Base-by-base conservation (phyloP, 1,140 invertebrate species). In the Cotesia vestalis region DNA sequence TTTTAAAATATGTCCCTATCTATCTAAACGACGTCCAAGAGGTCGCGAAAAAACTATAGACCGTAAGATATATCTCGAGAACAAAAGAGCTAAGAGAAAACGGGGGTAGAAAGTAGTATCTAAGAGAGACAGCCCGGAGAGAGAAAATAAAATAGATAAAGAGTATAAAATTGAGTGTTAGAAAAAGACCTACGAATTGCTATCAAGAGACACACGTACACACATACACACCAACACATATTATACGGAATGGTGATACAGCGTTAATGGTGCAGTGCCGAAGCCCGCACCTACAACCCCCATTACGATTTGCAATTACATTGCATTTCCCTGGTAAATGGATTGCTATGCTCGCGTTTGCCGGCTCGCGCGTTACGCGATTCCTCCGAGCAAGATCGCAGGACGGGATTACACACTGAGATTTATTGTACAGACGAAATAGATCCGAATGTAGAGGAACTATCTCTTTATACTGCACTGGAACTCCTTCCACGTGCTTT, bases 221-320 rank as follows among this genome's bases (percentile, higher is more conserved):
- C 11, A 46, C 40, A 11, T 9, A 46, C 40, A 6, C 11, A 46
- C 11, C 0, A 9, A 46, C 11, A 46, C 11, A 1, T 46, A 46
- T 27, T 46, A 46, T 46, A 46, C 62, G 60, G 71, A 69, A 72
- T 72, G 73, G 75, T 77, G 78, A 81, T 78, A 78, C 64, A 77
- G 75, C 77, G 78, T 79, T 83, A 83, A 84, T 83, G 80, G 80
- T 77, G 72, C 75, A 76, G 73, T 75, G 66, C 76, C 79, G 77
- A 78, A 78, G 73, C 75, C 11, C 61, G 60, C 62, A 75, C 63
- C 71, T 73, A 75, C 74, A 75, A 70, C 74, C 75, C 73, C 84
- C 79, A 81, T 85, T 85, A 84, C 83, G 78, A 84, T 85, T 84
- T 79, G 80, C 83, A 85, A 85, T 85, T 85, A 85, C 74, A 75